phyloP scores from a whole-genome alignment of 1,140 invertebrate genomes.

The Drosophila neocordata region DNA sequence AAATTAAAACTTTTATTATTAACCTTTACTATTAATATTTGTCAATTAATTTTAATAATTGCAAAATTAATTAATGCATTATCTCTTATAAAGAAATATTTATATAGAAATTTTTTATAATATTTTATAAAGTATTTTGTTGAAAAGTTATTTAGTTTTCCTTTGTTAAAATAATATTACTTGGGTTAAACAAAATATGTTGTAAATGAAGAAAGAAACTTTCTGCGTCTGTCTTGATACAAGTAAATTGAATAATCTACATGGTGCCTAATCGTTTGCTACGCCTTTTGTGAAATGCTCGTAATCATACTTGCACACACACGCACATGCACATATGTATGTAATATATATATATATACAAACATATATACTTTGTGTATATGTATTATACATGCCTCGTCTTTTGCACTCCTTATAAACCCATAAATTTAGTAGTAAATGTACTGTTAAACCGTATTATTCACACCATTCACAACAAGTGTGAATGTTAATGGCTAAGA shows the following conservation, averaged over 20 bases:
- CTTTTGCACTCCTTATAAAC: slow-evolving; percentile 50
- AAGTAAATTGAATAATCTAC: slow-evolving; percentile 68
- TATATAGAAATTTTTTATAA: too few relatives aligned
- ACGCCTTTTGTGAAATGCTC: slow-evolving; percentile 13
- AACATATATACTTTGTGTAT: background rate
- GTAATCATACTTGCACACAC: background rate
- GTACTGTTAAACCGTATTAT: slow-evolving; percentile 76
- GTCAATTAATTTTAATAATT: too few relatives aligned
- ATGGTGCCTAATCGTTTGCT: slow-evolving; percentile 42
- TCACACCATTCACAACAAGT: slow-evolving; percentile 53
- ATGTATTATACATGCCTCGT: background rate
- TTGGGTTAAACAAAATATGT: background rate
- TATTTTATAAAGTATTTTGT: too few relatives aligned
- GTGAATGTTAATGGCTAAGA: slow-evolving; percentile 47
- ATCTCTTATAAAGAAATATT: too few relatives aligned
- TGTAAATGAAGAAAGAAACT: slow-evolving; percentile 6
- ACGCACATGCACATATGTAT: background rate
- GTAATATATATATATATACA: background rate
- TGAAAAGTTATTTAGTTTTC: too few relatives aligned
- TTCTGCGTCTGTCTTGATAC: slow-evolving; percentile 17
- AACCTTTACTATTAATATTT: too few relatives aligned
- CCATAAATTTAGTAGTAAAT: slow-evolving; percentile 70
- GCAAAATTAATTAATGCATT: too few relatives aligned
- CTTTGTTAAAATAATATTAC: background rate
- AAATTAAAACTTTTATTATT: too few relatives aligned